A percentile compares a stretch with the other conserved stretches of the same genome.
Conservation (phyloP, 2,113 vertebrate genomes). For the Dolichotis patagonum region DNA sequence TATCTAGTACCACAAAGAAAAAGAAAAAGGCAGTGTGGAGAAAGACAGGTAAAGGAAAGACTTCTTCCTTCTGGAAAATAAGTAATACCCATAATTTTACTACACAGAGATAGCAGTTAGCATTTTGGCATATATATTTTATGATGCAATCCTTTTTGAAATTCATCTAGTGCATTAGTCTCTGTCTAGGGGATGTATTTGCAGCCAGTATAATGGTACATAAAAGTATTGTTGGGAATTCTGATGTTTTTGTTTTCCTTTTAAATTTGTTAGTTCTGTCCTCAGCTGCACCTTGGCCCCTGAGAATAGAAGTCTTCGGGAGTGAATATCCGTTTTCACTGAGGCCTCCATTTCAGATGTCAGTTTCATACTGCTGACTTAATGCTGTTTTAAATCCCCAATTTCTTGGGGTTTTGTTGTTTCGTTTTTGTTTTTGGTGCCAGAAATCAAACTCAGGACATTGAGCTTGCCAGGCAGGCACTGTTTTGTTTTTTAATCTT, state of each 20-base stretch:
- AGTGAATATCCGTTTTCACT: background rate
- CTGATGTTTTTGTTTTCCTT: background rate
- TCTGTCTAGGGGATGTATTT: background rate
- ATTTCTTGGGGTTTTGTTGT: too few species aligned
- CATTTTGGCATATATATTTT: conserved; percentile 16
- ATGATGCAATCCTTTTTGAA: conserved; percentile 40
- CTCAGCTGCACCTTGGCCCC: background rate
- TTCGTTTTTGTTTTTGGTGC: background rate
- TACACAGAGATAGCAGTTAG: conserved; percentile 1
- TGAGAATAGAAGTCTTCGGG: background rate
- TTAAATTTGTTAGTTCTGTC: background rate
- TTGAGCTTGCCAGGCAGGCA: too few species aligned
- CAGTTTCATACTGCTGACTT: background rate
- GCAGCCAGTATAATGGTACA: background rate
- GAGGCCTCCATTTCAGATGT: background rate
- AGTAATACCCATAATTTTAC: conserved; percentile 10
- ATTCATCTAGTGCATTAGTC: background rate
- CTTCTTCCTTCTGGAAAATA: conserved; percentile 42
- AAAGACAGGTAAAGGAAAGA: background rate
- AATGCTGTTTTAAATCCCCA: background rate
- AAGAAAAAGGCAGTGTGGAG: background rate
- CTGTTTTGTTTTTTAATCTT: background rate
- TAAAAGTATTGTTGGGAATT: background rate
- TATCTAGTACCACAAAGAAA: background rate
- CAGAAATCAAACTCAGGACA: too few species aligned